Percentiles rank a stretch among this genome's conserved stretches.
Evolutionary conservation across 2,113 vertebrate genomes (phyloP).

Genomic region (Polypterus senegalus): DNA sequence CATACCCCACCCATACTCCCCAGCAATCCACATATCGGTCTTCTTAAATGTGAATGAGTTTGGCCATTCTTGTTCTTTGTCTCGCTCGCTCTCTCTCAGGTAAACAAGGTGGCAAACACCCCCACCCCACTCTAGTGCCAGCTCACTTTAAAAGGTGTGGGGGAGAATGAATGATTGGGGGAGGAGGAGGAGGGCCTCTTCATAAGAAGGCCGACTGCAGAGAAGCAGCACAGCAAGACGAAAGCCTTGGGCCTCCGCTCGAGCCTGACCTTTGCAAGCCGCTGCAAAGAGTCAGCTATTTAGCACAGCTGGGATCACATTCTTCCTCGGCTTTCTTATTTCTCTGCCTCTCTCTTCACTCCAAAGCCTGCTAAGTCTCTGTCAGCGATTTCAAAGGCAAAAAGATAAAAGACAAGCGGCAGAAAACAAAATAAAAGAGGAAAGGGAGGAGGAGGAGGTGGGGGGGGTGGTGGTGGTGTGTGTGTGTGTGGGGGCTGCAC

Average conservation of each 20-base stretch:
- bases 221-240: conserved; percentile 41
- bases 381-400: conserved; percentile 45
- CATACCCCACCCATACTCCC: no score
- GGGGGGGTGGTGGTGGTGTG: conserved; percentile 25
- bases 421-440: conserved; percentile 33
- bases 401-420: conserved; percentile 21
- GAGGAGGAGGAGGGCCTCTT: conserved; percentile 45
- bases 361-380: conserved; percentile 46
- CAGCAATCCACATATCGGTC: no score
- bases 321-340: conserved; percentile 48
- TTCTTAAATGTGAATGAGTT: no score
- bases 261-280: conserved; percentile 47
- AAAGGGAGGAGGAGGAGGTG: conserved; percentile 43
- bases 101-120: conserved; percentile 22
- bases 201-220: conserved; percentile 50
- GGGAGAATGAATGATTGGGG: conserved; percentile 6
- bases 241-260: conserved; percentile 43
- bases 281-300: conserved; percentile 65
- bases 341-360: conserved; percentile 11
- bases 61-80: no score
- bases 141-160: neutral
- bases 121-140: conserved; percentile 23
- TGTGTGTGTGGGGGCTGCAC: conserved; percentile 26
- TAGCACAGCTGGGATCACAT: conserved; percentile 60
- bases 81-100: no score